Base-by-base conservation (phyloP, 2,113 vertebrate genomes). In the Leptobrachium ailaonicum region DNA sequence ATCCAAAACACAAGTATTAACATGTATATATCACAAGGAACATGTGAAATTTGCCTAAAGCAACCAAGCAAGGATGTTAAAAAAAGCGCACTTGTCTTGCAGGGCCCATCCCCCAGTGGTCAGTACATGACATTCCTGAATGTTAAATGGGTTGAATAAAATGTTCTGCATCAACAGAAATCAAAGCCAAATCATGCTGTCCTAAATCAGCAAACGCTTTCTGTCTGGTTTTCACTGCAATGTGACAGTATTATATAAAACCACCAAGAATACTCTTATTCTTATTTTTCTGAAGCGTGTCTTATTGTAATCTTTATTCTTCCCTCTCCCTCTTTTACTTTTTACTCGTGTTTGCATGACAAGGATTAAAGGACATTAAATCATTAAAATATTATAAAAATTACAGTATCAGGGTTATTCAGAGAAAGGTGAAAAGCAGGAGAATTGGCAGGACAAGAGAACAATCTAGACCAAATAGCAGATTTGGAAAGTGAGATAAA, bases 91-190 rank as follows among this genome's bases (percentile, higher is more conserved):
- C 13, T 60, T 60, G 13, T 4, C 56, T 12, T 12, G 10, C 56
- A 60, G 62, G 6, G 1, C 62, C 62, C 62, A 13, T 64, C 62
- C 62, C n/a, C 62, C 62, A 64, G 10, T 64, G 62, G n/a, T 64
- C n/a, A 2, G 62, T 64, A 6, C 62, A 64, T 64, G 62, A 32
- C 62, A 64, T 64, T 64, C 62, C 62, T 64, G 62, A 64, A 64
- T 64, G 62, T 64, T 64, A 20, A 64, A 64, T 32, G 32, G n/a
- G 13, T 32, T 47, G 42, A 70, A 70, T 77, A 10, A 70, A 56
- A 77, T 77, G n/a, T 60, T 70, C 75, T 69, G 75, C 66, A 77
- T 77, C 75, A 77, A 70, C 66, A 77, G 53, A 40, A 58, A 77
- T 77, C 40, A 69, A 77, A 69, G 66, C 53, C 53, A 70, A 54